Conservation (phyloP, 2,888 invertebrate genomes). For the Heterodera filipjevi region DNA sequence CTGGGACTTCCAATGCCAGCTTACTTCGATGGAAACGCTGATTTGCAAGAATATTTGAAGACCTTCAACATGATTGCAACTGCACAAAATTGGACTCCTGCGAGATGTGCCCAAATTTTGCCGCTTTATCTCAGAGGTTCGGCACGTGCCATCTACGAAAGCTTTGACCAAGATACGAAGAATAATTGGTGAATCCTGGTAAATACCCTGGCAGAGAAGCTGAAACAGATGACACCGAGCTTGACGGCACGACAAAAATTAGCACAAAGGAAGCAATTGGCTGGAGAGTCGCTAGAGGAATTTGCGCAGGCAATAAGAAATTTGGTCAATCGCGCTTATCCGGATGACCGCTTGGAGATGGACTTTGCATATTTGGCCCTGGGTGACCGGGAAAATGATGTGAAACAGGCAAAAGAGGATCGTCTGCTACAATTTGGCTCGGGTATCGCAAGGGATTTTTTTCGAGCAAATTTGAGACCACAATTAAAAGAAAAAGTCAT, state of each 20-base stretch:
- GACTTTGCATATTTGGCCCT: neutral
- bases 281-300: neutral
- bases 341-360: neutral
- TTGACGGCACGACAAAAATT: neutral
- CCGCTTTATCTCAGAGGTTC: neutral
- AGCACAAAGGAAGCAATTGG: neutral
- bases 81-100: neutral
- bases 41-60: neutral
- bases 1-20: neutral
- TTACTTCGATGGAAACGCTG: neutral
- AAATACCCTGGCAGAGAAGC: neutral
- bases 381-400: neutral
- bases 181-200: neutral
- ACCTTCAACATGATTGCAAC: neutral
- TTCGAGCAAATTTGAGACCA: neutral
- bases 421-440: neutral
- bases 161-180: neutral
- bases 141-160: neutral
- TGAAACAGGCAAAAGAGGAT: neutral
- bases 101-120: neutral
- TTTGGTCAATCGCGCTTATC: neutral
- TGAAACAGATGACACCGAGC: neutral
- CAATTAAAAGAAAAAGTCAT: neutral
- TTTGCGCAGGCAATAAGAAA: neutral
- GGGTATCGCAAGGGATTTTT: slow-evolving; percentile 4